Evolutionary conservation across 2,113 vertebrate species (phyloP), one percentile per base, ranked within the genome.

Genomic region (Melanerpes aurifrons): DNA sequence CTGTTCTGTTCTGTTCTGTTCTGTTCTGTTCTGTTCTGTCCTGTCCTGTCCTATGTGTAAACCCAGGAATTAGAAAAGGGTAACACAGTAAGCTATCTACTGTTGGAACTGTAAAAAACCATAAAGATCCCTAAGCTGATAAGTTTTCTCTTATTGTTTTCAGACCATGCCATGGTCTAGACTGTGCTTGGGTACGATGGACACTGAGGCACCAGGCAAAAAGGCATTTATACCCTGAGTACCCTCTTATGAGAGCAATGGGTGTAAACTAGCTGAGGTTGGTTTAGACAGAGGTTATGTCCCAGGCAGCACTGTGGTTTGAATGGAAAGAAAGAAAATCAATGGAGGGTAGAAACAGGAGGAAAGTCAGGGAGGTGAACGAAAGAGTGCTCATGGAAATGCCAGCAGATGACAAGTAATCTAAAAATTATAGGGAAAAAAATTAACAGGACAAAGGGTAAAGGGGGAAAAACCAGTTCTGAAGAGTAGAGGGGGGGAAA

Each of bases 161-260:
- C 35, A 57, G 54, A 32, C 5, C 4, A 7, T 1, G 4, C 8
- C 2, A 0, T 59, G 26, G n/a, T 40, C 12, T 61, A 57, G 48
- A 63, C 15, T 82, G 22, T 61, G 32, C 8, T 62, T 76, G 47
- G 68, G 37, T 66, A 17, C 29, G 32, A 29, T 17, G 61, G 56
- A 35, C 68, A 37, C 22, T 64, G 61, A 82, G 54, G 37, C 47
- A 75, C 12, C 14, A 75, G 14, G 22, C 24, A 9, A 89, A 75
- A 87, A 50, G 15, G 5, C 7, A 45, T 82, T 70, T 85, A 15
- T 32, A 43, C 40, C 14, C n/a, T 35, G 28, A 63, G 19, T 14
- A 71, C 10, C 3, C 13, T 45, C 19, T 71, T 45, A 28, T 10
- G 37, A 86, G 80, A 59, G 7, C 61, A 69, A 31, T 53, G 18